Evolutionary conservation across 1,140 invertebrate species (phyloP).

Genomic region (Lordiphosa clarofinis): DNA sequence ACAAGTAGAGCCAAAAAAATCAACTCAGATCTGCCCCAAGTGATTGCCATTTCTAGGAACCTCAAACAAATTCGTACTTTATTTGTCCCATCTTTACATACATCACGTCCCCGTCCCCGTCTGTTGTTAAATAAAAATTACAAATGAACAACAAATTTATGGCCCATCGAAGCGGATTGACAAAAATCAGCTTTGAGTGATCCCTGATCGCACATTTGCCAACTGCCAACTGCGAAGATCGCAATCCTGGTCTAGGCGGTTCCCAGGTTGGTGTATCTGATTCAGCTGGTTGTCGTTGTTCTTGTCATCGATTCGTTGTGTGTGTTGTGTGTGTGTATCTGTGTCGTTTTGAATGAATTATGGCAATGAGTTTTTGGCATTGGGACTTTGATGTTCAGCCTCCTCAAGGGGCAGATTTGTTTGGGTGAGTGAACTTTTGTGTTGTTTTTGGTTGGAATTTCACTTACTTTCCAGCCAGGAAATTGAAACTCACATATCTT

Average conservation of each 20-base stretch:
- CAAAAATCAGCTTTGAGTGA: slow-evolving; percentile 10
- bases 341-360: slow-evolving; percentile 11
- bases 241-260: slow-evolving; percentile 9
- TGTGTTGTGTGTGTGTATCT: neutral
- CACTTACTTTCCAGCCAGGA: slow-evolving; percentile 3
- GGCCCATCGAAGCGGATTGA: slow-evolving; percentile 1
- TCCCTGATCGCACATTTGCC: slow-evolving; percentile 13
- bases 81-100: too few species aligned
- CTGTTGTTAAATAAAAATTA: slow-evolving; percentile 2
- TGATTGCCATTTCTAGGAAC: too few species aligned
- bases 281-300: neutral
- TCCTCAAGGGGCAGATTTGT: neutral
- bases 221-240: slow-evolving; percentile 7
- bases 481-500: slow-evolving; percentile 11
- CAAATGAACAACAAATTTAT: slow-evolving; percentile 13
- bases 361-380: slow-evolving; percentile 13
- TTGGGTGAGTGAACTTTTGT: slow-evolving; percentile 3
- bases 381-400: slow-evolving; percentile 10
- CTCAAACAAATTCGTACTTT: too few species aligned
- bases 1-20: too few species aligned
- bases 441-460: neutral
- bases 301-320: slow-evolving; percentile 1
- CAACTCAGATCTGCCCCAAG: too few species aligned
- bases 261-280: slow-evolving; percentile 7
- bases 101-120: too few species aligned